These are phyloP conservation scores for Tinamus major DNA, from an alignment of 2,797 vertebrate species.

Conservation along the genomic window DNA sequence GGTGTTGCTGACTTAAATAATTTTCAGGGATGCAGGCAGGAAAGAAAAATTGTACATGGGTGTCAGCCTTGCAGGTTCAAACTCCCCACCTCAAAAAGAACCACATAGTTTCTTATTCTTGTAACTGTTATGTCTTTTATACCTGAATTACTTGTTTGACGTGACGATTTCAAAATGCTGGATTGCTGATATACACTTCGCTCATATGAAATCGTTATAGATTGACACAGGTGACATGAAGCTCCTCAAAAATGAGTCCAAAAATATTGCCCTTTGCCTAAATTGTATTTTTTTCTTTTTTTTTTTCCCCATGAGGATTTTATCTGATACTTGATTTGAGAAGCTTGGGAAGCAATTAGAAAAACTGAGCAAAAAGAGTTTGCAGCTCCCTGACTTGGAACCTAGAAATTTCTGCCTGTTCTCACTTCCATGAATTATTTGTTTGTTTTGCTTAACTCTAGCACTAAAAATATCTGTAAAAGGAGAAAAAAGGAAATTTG, in stretches of 20 bases:
- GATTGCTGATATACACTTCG: background rate
- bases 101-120: background rate
- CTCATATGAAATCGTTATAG: background rate
- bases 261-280: background rate
- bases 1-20: background rate
- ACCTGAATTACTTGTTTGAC: background rate
- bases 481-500: background rate
- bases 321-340: background rate
- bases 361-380: background rate
- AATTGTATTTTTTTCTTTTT: background rate
- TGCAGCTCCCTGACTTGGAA: background rate
- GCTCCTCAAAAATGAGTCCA: background rate
- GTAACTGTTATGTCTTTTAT: background rate
- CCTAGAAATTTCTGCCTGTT: background rate
- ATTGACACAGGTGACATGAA: background rate
- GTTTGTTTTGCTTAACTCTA: background rate
- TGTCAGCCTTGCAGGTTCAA: background rate
- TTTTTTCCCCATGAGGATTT: background rate
- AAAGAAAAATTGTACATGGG: background rate
- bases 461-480: background rate
- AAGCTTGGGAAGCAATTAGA: background rate
- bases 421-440: background rate
- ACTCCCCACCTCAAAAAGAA: background rate
- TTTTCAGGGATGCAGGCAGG: background rate
- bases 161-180: background rate